Conservation (phyloP, 2,888 invertebrate species). For the Diarsia rubi region DNA sequence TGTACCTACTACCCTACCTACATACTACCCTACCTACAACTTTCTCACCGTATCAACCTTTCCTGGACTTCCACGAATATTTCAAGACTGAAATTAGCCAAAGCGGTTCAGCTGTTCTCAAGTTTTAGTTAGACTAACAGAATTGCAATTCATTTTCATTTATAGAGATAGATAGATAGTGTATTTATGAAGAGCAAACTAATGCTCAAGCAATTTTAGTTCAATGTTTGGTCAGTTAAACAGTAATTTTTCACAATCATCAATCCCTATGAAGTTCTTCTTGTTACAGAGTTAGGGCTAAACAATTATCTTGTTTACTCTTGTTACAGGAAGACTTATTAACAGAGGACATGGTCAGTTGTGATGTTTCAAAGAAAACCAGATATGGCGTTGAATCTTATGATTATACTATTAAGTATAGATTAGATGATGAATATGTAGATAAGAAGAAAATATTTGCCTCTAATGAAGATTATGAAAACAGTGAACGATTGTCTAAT, state of each 20-base stretch:
- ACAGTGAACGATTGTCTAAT: constrained; percentile 79
- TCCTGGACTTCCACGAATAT: too few species aligned
- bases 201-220: neutral
- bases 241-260: neutral
- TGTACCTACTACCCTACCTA: too few species aligned
- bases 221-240: neutral
- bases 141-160: too few species aligned
- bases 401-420: constrained; percentile 92
- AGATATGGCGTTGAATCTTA: constrained; percentile 94
- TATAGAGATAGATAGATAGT: too few species aligned
- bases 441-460: constrained; percentile 82
- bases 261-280: constrained; percentile 1
- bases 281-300: neutral
- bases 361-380: constrained; percentile 93
- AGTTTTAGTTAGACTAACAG: too few species aligned
- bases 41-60: too few species aligned
- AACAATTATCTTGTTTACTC: constrained; percentile 3
- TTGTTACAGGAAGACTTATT: constrained; percentile 94
- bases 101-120: too few species aligned
- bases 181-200: neutral
- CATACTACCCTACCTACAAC: too few species aligned
- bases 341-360: constrained; percentile 94
- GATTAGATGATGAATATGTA: constrained; percentile 89
- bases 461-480: constrained; percentile 71
- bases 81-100: too few species aligned